Percentiles rank a stretch among this genome's conserved stretches.
These are phyloP conservation scores for Scolopax bukidnonensis DNA, from an alignment of 2,797 vertebrate species.

Conservation along the genomic window DNA sequence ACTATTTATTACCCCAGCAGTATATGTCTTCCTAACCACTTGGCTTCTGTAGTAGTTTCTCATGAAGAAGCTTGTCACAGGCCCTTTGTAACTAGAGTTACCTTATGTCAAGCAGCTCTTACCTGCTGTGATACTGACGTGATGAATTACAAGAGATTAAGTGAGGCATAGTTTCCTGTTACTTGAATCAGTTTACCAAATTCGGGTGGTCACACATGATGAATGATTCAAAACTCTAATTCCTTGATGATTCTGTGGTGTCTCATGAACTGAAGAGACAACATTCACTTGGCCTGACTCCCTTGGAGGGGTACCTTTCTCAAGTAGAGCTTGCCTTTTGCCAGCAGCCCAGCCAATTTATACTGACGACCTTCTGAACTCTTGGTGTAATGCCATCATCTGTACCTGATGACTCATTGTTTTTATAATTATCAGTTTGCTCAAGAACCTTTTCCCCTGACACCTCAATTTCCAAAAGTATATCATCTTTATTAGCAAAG, in stretches of 20 bases:
- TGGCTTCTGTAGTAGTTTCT: background rate
- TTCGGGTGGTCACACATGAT: background rate
- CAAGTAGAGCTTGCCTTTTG: background rate
- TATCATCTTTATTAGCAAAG: constrained; percentile 32
- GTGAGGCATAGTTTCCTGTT: background rate
- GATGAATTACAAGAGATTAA: background rate
- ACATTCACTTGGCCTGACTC: background rate
- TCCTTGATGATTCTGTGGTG: background rate
- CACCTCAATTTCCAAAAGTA: constrained; percentile 2
- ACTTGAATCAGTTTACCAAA: background rate
- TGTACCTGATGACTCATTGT: constrained; percentile 26
- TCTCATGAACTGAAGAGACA: background rate
- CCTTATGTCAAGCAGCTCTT: background rate
- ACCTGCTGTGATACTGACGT: background rate
- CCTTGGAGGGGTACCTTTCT: background rate
- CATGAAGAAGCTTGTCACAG: background rate
- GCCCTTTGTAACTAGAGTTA: background rate
- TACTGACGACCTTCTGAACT: background rate
- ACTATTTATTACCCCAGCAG: background rate
- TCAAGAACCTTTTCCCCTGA: background rate
- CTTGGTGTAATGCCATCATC: background rate
- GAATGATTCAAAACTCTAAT: background rate
- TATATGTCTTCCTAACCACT: background rate
- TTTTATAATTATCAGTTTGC: constrained; percentile 20
- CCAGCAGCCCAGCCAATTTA: background rate